Evolutionary conservation across 2,113 vertebrate species (phyloP).

Genomic region (Chionis minor): DNA sequence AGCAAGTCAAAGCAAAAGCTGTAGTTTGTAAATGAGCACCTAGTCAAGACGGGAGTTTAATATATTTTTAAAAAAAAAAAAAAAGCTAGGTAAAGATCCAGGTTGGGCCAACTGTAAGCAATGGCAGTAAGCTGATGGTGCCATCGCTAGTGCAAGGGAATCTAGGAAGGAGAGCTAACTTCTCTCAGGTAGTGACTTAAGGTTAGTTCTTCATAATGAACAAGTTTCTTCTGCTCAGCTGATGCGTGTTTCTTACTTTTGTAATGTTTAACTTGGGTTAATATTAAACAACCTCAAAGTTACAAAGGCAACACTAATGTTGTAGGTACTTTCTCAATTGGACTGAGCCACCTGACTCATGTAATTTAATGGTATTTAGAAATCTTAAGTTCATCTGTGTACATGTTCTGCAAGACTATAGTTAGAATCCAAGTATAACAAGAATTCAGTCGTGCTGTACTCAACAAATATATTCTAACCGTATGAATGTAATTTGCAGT

Average conservation of each 20-base stretch:
- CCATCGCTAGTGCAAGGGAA: background rate
- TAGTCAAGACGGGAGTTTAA: background rate
- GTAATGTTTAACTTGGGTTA: background rate
- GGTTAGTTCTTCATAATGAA: background rate
- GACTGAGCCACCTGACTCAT: background rate
- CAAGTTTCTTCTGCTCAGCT: background rate
- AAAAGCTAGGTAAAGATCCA: background rate
- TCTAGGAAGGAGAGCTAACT: background rate
- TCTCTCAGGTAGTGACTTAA: background rate
- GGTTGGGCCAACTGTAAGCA: accelerated
- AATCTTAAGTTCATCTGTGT: background rate
- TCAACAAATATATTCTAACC: background rate
- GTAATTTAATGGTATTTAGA: background rate
- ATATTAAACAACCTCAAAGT: background rate
- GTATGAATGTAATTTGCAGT: background rate
- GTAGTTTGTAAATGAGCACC: background rate
- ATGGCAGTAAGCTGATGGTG: background rate
- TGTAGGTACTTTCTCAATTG: background rate
- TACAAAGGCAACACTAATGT: background rate
- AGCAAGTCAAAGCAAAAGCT: background rate
- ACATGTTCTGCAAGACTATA: background rate
- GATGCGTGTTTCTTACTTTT: background rate
- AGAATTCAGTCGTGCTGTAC: background rate
- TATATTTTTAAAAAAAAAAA: background rate
- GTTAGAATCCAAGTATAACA: background rate